These are phyloP conservation scores for Sipha flava DNA, from an alignment of 1,140 invertebrate species.

Conservation along the genomic window DNA sequence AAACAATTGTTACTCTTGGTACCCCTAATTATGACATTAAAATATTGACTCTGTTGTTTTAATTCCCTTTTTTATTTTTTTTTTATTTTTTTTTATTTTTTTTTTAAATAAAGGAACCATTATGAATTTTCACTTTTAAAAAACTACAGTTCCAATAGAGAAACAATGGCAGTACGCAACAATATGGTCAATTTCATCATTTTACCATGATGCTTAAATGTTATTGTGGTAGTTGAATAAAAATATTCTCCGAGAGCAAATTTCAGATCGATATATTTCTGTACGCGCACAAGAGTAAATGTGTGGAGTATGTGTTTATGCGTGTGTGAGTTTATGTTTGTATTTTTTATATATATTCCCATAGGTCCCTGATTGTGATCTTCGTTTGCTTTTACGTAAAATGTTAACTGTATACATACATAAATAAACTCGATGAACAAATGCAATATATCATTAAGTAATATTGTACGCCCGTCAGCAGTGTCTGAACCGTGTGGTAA, in stretches of 20 bases:
- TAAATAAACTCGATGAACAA: slow-evolving; percentile 10
- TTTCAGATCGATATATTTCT: not conserved
- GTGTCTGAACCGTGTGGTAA: not conserved
- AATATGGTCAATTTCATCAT: not conserved
- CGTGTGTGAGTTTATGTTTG: too few relatives aligned
- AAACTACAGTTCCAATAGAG: not conserved
- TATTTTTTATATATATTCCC: not conserved
- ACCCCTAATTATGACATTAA: not conserved
- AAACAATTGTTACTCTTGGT: not conserved
- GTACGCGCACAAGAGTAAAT: not conserved
- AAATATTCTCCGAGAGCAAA: not conserved
- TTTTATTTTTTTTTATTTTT: not conserved
- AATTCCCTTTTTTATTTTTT: not conserved
- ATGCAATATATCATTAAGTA: slow-evolving; percentile 6
- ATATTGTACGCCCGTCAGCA: not conserved
- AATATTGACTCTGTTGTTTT: not conserved
- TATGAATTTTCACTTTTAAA: not conserved
- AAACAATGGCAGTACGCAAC: not conserved
- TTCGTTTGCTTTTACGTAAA: not conserved
- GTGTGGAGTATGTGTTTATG: too few relatives aligned
- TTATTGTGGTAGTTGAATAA: not conserved
- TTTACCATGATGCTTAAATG: not conserved
- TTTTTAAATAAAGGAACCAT: not conserved
- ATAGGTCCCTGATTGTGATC: not conserved
- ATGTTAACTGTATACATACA: not conserved